Evolutionary conservation across 2,797 vertebrate genomes (phyloP).

Genomic region (Thalassophryne amazonica): DNA sequence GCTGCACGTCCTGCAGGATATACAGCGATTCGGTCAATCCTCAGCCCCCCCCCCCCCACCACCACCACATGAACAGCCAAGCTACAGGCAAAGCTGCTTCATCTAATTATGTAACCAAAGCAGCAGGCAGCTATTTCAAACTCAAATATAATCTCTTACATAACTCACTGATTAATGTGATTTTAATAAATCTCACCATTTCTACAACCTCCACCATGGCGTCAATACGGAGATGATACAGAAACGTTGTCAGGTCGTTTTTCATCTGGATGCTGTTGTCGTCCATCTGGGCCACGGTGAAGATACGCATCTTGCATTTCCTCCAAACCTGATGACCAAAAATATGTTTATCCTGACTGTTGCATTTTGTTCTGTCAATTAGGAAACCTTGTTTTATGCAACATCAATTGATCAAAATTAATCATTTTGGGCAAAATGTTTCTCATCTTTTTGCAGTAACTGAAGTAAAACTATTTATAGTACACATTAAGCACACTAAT

Average conservation of each 20-base stretch:
- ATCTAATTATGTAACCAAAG: conserved; percentile 16
- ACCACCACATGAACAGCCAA: no score
- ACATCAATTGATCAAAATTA: background rate
- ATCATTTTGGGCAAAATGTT: background rate
- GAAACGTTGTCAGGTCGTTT: conserved; percentile 94
- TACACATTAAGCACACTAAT: no score
- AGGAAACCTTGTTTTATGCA: background rate
- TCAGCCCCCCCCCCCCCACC: background rate
- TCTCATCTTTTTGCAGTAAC: no score
- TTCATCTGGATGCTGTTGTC: conserved; percentile 99
- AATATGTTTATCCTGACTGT: background rate
- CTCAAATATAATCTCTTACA: no score
- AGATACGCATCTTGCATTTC: conserved; percentile 98
- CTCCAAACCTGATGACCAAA: conserved; percentile 87
- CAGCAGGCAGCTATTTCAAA: no score
- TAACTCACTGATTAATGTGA: no score
- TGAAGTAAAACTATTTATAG: no score
- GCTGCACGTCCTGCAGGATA: no score
- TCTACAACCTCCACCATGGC: conserved; percentile 96
- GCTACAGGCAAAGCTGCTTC: background rate
- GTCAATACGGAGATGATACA: conserved; percentile 94
- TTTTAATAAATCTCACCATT: conserved; percentile 82
- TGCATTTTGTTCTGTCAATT: background rate
- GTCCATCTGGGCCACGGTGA: conserved; percentile 97
- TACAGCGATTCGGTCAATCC: no score